Evolutionary conservation across 2,113 vertebrate genomes (phyloP), one percentile per base, ranked within the genome.

Genomic region (Anguilla rostrata): DNA sequence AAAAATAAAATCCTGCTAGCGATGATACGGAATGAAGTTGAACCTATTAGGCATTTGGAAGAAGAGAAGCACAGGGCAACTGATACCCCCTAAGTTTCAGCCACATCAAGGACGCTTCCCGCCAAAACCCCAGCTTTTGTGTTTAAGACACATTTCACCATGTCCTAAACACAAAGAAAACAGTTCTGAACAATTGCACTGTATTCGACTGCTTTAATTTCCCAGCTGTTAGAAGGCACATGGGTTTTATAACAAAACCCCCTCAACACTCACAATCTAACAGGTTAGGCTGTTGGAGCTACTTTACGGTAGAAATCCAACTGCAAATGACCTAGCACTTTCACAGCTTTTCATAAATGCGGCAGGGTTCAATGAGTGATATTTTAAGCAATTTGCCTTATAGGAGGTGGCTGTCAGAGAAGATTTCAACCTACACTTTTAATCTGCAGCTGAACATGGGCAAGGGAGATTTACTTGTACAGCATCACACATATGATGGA

Each of bases 391-490:
- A 87, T 87, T 87, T 87, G 43, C 86, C 49, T 56, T 79, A 16
- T 49, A 83, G 82, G 53, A 83, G 57, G 66, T 83, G 82, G 81
- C 66, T 87, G 86, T 78, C 66, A 87, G 66, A 63, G 53, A 83
- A 56, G 86, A 87, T 41, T 60, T 87, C 86, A 87, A 83, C 71
- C 81, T 83, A 83, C 46, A 84, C 43, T 26, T 83, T 87, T 83
- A 83, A 83, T 87, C 82, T 87, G 46, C 56, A 39, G 82, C 39
- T 57, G 46, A 87, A 78, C 63, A 82, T 71, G 81, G 81, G 29
- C 40, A 39, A 79, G 71, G 43, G 82, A 43, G 49, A 83, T 83
- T 87, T 83, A 83, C 82, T 83, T 60, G 40, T 5, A 41, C 81
- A 22, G 46, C 46, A 78, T 75, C 46, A 79, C 86, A 82, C 83